These are phyloP conservation scores for Nineta flava DNA, from an alignment of 2,888 invertebrate genomes.

Conservation along the genomic window DNA sequence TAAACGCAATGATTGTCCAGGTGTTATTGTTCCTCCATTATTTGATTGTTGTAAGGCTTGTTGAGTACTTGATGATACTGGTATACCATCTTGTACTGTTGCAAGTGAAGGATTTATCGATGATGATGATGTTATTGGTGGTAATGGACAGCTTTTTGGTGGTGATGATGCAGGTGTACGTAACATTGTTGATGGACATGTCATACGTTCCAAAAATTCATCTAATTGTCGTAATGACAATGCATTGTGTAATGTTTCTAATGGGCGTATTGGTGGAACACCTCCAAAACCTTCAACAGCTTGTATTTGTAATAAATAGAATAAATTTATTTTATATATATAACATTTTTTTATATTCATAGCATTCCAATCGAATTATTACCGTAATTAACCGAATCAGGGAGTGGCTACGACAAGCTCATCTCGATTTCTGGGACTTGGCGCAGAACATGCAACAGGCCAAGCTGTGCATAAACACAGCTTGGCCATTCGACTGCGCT, in stretches of 20 bases:
- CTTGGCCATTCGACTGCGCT: too few species aligned
- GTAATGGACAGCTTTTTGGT: conserved; percentile 32
- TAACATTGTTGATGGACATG: conserved; percentile 47
- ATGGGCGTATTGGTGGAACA: conserved; percentile 87
- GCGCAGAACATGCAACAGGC: too few species aligned
- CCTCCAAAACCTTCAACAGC: conserved; percentile 77
- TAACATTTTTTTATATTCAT: too few species aligned
- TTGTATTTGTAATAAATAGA: conserved; percentile 20
- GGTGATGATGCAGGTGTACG: conserved; percentile 58
- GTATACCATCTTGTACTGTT: too few species aligned
- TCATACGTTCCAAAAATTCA: conserved; percentile 74
- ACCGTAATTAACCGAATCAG: too few species aligned
- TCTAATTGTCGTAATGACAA: conserved; percentile 85
- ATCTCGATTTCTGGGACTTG: too few species aligned
- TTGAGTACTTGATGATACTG: neutral
- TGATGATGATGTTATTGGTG: conserved; percentile 7
- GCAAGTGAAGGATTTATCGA: too few species aligned
- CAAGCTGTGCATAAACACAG: too few species aligned
- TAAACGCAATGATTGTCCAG: conserved; percentile 23
- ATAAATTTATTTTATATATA: neutral
- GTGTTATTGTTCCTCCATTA: neutral
- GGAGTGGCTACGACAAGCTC: too few species aligned
- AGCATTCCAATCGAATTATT: too few species aligned
- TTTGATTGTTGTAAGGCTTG: neutral
- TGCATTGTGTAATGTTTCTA: conserved; percentile 96